These are phyloP conservation scores for Balanococcus diminutus DNA, from an alignment of 2,888 invertebrate genomes.

Conservation along the genomic window DNA sequence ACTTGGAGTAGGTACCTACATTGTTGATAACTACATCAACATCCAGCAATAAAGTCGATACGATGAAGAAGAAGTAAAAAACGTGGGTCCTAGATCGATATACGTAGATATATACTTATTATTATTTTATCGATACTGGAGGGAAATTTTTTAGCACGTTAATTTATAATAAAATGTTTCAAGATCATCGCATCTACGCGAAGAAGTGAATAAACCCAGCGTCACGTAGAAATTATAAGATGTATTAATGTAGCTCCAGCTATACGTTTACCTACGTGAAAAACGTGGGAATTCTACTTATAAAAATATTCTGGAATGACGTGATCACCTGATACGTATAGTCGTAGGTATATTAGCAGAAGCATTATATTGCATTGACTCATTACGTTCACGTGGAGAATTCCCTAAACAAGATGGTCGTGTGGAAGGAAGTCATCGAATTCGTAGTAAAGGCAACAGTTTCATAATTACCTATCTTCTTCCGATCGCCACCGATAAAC, in stretches of 20 bases:
- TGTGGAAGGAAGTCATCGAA: background rate
- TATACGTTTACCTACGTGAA: background rate
- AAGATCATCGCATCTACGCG: background rate
- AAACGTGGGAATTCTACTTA: background rate
- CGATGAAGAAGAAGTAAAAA: background rate
- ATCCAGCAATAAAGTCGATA: background rate
- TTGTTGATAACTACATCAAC: background rate
- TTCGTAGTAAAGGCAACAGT: background rate
- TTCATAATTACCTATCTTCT: background rate
- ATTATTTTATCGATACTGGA: background rate
- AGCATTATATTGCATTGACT: background rate
- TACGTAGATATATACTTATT: background rate
- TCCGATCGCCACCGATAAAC: background rate
- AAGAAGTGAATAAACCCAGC: constrained; percentile 8
- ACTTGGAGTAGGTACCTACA: background rate
- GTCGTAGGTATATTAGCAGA: background rate
- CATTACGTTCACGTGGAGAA: background rate
- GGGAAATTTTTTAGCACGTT: background rate
- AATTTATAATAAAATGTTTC: background rate
- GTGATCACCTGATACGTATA: background rate
- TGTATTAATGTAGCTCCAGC: background rate
- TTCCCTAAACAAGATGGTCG: background rate
- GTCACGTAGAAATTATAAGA: background rate
- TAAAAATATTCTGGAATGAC: background rate
- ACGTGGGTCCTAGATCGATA: background rate